phyloP scores from a whole-genome alignment of 2,888 invertebrate genomes.

The Agonopterix subpropinquella region DNA sequence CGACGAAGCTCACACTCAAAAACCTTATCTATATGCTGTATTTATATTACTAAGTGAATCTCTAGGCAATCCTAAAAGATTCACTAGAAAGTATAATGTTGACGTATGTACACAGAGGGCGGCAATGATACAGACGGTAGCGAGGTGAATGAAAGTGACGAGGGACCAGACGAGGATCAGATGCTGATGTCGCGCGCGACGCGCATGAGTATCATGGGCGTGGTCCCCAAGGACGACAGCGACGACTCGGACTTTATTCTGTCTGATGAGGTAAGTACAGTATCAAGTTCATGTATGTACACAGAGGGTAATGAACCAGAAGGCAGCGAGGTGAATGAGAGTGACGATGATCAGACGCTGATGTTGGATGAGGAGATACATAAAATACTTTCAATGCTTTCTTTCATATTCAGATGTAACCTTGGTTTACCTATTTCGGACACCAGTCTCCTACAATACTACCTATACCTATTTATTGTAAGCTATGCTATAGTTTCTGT shows the following conservation, averaged over 20 bases:
- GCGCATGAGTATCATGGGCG: constrained; percentile 67
- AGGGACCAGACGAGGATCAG: constrained; percentile 52
- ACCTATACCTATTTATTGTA: too few relatives aligned
- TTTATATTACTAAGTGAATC: too few relatives aligned
- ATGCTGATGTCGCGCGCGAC: constrained; percentile 67
- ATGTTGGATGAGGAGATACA: constrained; percentile 53
- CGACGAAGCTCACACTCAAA: too few relatives aligned
- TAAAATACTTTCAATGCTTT: not conserved
- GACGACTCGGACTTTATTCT: constrained; percentile 66
- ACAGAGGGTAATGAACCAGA: constrained; percentile 1
- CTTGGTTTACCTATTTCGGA: too few relatives aligned
- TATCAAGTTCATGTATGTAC: too few relatives aligned
- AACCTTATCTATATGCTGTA: too few relatives aligned
- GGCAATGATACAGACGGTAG: not conserved
- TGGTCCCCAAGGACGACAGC: constrained; percentile 51
- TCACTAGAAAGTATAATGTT: too few relatives aligned
- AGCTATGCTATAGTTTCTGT: too few relatives aligned
- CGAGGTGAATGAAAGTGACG: constrained; percentile 12
- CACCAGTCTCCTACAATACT: too few relatives aligned
- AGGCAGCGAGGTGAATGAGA: constrained; percentile 16
- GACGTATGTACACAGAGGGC: not conserved
- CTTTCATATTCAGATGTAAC: not conserved
- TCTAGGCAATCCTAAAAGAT: too few relatives aligned
- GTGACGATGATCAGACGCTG: constrained; percentile 58
- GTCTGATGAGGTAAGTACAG: constrained; percentile 56